Percentiles rank a stretch among this genome's conserved stretches.
phyloP scores from a whole-genome alignment of 1,140 invertebrate species.

The Drosophila funebris region DNA sequence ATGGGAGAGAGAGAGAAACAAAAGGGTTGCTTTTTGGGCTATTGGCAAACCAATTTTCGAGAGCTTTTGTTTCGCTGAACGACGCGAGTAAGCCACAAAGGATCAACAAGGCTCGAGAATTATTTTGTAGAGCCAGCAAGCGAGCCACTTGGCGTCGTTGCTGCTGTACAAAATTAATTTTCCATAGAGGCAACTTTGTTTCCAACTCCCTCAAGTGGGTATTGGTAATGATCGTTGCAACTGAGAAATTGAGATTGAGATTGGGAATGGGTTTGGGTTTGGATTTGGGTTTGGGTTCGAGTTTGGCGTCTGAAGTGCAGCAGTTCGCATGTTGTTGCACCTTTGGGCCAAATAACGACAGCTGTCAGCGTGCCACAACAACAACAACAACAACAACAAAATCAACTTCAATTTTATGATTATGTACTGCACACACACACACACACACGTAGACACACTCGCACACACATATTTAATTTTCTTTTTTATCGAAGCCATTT shows the following conservation, averaged over 20 bases:
- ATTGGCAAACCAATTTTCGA: conserved; percentile 81
- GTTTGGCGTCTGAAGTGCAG: conserved; percentile 25
- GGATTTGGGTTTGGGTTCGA: background rate
- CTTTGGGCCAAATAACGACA: conserved; percentile 46
- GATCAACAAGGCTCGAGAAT: conserved; percentile 79
- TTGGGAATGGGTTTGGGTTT: background rate
- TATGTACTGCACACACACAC: conserved; percentile 15
- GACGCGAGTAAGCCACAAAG: conserved; percentile 78
- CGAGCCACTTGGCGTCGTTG: conserved; percentile 43
- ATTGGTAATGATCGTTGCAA: conserved; percentile 2
- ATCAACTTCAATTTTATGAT: conserved; percentile 74
- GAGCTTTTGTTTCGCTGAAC: conserved; percentile 78
- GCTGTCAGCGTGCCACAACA: conserved; percentile 57
- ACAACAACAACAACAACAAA: conserved; percentile 77
- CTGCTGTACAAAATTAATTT: conserved; percentile 60
- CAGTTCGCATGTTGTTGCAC: conserved; percentile 15
- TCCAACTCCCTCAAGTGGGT: conserved; percentile 25
- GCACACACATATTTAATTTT: conserved; percentile 15
- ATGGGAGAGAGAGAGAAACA: conserved; percentile 56
- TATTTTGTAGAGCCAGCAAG: conserved; percentile 78
- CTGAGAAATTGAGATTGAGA: background rate
- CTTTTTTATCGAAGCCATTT: conserved; percentile 78
- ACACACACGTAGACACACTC: no score
- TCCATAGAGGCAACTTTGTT: conserved; percentile 65
- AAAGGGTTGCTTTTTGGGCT: conserved; percentile 44